phyloP scores from a whole-genome alignment of 1,140 invertebrate species.

The Cryptotermes secundus region DNA sequence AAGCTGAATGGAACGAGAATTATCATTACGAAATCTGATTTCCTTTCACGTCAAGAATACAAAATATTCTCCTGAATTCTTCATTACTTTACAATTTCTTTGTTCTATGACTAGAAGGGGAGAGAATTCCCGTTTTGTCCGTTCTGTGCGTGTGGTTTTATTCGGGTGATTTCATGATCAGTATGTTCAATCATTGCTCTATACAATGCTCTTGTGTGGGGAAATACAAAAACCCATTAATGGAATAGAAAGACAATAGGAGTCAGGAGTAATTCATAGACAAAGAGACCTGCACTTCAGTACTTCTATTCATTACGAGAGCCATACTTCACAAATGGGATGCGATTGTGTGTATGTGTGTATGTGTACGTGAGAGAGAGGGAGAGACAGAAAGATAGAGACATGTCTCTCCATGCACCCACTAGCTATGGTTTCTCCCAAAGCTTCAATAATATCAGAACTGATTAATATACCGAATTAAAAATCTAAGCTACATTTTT shows the following conservation, averaged over 20 bases:
- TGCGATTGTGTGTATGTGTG: background rate
- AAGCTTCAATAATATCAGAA: background rate
- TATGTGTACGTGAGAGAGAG: background rate
- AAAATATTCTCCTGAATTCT: too few species aligned
- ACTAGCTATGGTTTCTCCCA: background rate
- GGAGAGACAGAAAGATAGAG: too few species aligned
- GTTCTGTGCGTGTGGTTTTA: background rate
- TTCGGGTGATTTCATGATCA: slow-evolving; percentile 2
- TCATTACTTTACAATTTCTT: too few species aligned
- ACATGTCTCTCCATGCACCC: too few species aligned
- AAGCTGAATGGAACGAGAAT: too few species aligned
- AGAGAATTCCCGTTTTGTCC: too few species aligned
- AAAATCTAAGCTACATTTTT: too few species aligned
- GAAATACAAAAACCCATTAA: background rate
- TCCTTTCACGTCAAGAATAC: too few species aligned
- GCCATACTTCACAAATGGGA: background rate
- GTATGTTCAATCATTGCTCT: background rate
- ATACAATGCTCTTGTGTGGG: background rate
- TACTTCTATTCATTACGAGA: background rate
- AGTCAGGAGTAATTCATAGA: background rate
- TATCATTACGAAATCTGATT: too few species aligned
- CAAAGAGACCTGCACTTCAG: background rate
- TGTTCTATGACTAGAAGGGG: too few species aligned
- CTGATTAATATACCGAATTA: too few species aligned
- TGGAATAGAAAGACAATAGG: background rate